Evolutionary conservation across 2,888 invertebrate species (phyloP).

Genomic region (Buathra laborator): DNA sequence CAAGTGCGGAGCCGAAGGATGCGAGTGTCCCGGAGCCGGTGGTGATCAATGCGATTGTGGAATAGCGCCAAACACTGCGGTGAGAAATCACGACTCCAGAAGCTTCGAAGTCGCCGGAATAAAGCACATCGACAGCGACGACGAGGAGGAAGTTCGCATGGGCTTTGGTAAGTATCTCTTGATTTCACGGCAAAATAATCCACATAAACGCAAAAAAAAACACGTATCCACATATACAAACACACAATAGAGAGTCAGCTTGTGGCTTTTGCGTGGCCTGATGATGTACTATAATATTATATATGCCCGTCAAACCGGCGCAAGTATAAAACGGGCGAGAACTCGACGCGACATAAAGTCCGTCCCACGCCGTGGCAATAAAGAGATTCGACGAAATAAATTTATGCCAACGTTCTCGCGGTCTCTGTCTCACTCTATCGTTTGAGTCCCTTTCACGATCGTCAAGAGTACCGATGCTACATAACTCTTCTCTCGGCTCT

Average conservation of each 20-base stretch:
- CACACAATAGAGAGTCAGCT: neutral
- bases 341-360: slow-evolving; percentile 50
- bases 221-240: neutral
- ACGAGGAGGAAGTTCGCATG: slow-evolving; percentile 87
- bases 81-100: slow-evolving; percentile 76
- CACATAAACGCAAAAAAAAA: neutral
- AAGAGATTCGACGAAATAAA: slow-evolving; percentile 64
- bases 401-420: slow-evolving; percentile 44
- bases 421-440: slow-evolving; percentile 14
- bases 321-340: slow-evolving; percentile 46
- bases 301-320: slow-evolving; percentile 40
- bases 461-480: slow-evolving; percentile 24
- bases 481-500: neutral
- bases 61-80: slow-evolving; percentile 78
- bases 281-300: slow-evolving; percentile 10
- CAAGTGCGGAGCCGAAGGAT: slow-evolving; percentile 81
- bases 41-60: slow-evolving; percentile 78
- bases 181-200: slow-evolving; percentile 4
- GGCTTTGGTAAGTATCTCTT: slow-evolving; percentile 81
- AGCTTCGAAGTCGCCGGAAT: slow-evolving; percentile 90
- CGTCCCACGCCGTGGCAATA: slow-evolving; percentile 61
- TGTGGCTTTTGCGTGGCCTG: neutral
- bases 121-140: slow-evolving; percentile 91
- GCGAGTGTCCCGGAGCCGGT: slow-evolving; percentile 75
- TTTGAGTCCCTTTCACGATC: slow-evolving; percentile 30